Base-by-base conservation (phyloP, 2,113 vertebrate species). In the Alectura lathami region DNA sequence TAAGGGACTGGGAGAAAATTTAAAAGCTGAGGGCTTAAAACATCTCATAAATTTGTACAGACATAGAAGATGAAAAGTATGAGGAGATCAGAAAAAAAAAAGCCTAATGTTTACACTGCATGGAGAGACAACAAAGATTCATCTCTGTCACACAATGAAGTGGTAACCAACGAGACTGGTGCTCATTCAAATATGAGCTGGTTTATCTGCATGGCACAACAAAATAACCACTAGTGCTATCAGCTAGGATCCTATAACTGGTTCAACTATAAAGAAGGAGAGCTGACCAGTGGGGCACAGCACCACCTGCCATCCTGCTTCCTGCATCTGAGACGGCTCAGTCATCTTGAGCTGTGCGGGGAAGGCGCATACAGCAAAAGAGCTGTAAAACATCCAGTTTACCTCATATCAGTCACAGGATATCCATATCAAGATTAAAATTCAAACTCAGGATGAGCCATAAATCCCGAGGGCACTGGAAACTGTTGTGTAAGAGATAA, bases 371-470 rank as follows among this genome's bases (percentile, higher is more conserved):
- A 64, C 24, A 69, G 21, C 56, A 60, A 53, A 64, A 69, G 47
- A 89, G 27, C 29, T 76, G 48, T 66, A 77, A 76, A 88, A 66
- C 24, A 66, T 40, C 17, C 48, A 59, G 62, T 78, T 91, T 18
- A 66, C 59, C 51, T 80, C 48, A 64, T 69, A 26, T 88, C 62
- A 74, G 63, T 69, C 63, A 73, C 13, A 45, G 67, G 88, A 86
- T 64, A 90, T 83, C 43, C 50, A 83, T 88, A 88, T 79, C 68
- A 72, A 68, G n/a, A 73, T 66, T 86, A 56, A 90, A 90, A 90
- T 60, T 73, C 48, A 62, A 60, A 40, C 17, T 26, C 83, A 53
- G 8, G 10, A 69, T 86, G 21, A 88, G 36, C 45, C 23, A 73
- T 79, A 90, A 90, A 94, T 91, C 70, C 72, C 69, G 26, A 60